These are phyloP conservation scores for Labia minor DNA, from an alignment of 2,888 invertebrate species.

Conservation along the genomic window DNA sequence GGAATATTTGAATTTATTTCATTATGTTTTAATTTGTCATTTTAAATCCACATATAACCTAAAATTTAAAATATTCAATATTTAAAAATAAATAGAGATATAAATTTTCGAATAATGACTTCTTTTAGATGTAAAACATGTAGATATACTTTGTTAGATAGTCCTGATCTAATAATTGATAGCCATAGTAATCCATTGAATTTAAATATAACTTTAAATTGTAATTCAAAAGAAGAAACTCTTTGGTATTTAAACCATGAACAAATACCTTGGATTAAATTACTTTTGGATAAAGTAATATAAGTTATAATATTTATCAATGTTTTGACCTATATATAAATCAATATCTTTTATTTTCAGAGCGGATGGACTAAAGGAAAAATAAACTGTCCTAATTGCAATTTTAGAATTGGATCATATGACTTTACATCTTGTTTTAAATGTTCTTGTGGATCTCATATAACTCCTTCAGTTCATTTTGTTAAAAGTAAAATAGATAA, in stretches of 20 bases:
- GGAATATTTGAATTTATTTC: no score
- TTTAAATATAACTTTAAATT: neutral
- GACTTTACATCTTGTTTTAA: conserved; percentile 15
- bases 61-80: no score
- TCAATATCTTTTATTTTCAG: conserved; percentile 14
- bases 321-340: no score
- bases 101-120: neutral
- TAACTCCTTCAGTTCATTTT: conserved; percentile 15
- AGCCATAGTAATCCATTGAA: conserved; percentile 13
- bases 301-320: no score
- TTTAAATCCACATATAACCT: no score
- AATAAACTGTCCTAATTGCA: conserved; percentile 17
- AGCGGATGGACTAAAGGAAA: conserved; percentile 17
- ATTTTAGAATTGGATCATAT: conserved; percentile 8
- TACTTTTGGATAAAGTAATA: neutral
- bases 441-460: conserved; percentile 14
- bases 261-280: neutral
- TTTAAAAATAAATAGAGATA: no score
- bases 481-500: conserved; percentile 14
- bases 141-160: neutral
- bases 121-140: conserved; percentile 17
- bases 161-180: neutral
- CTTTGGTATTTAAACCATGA: conserved; percentile 4
- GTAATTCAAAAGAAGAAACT: conserved; percentile 13
- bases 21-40: no score